Evolutionary conservation across 2,888 invertebrate species (phyloP).

Genomic region (Drosophila dives): DNA sequence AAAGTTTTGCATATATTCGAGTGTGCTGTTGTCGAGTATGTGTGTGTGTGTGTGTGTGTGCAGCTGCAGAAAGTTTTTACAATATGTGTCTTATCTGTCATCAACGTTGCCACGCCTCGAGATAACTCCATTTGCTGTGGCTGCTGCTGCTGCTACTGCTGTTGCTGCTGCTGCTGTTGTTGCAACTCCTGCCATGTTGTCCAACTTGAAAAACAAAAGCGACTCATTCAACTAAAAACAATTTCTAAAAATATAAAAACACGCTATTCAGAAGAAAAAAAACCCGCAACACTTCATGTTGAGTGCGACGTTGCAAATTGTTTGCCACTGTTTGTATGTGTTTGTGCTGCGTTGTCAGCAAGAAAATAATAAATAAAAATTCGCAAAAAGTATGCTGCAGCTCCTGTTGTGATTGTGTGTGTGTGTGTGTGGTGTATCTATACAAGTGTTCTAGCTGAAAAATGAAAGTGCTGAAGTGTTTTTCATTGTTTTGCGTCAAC

Average conservation of each 20-base stretch:
- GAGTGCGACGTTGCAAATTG: slow-evolving; percentile 74
- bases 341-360: slow-evolving; percentile 32
- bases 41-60: slow-evolving; percentile 12
- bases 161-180: slow-evolving; percentile 11
- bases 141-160: slow-evolving; percentile 2
- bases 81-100: slow-evolving; percentile 79
- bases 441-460: slow-evolving; percentile 55
- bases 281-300: slow-evolving; percentile 77
- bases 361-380: slow-evolving; percentile 77
- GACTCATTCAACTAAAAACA: slow-evolving; percentile 69
- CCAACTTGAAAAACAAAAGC: slow-evolving; percentile 47
- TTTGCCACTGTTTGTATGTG: slow-evolving; percentile 45
- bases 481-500: slow-evolving; percentile 73
- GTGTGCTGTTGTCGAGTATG: slow-evolving; percentile 12
- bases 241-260: slow-evolving; percentile 76
- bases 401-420: slow-evolving; percentile 1
- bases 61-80: slow-evolving; percentile 22
- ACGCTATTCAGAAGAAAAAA: slow-evolving; percentile 43
- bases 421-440: slow-evolving; percentile 18
- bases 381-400: slow-evolving; percentile 55
- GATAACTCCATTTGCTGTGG: slow-evolving; percentile 19
- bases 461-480: slow-evolving; percentile 78
- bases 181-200: slow-evolving; percentile 20
- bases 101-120: slow-evolving; percentile 43
- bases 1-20: slow-evolving; percentile 56